phyloP scores from a whole-genome alignment of 2,113 vertebrate genomes.

The Nothobranchius kuhntae region DNA sequence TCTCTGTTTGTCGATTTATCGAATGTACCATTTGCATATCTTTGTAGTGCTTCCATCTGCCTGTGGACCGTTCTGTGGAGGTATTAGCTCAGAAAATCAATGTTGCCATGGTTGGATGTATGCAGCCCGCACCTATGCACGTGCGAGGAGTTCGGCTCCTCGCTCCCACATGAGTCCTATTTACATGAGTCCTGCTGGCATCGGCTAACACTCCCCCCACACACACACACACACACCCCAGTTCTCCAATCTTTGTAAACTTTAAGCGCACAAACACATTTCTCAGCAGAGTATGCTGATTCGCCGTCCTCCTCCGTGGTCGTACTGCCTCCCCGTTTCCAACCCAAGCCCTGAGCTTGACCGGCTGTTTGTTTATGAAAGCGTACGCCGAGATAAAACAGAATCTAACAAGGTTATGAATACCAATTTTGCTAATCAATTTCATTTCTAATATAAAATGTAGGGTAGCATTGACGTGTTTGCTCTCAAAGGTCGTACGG shows the following conservation, averaged over 20 bases:
- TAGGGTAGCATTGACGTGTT: slow-evolving; percentile 73
- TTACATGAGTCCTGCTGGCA: slow-evolving; percentile 63
- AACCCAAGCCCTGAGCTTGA: slow-evolving; percentile 51
- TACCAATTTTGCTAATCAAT: slow-evolving; percentile 82
- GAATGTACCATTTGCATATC: slow-evolving; percentile 82
- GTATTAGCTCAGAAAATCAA: slow-evolving; percentile 83
- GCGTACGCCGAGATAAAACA: slow-evolving; percentile 78
- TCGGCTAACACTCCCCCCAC: slow-evolving; percentile 36
- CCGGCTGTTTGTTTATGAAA: slow-evolving; percentile 78
- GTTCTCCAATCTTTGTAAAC: slow-evolving; percentile 61
- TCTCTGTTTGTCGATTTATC: slow-evolving; percentile 80
- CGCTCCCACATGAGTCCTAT: slow-evolving; percentile 62
- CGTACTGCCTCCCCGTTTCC: slow-evolving; percentile 50
- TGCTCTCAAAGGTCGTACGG: slow-evolving; percentile 56
- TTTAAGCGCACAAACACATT: slow-evolving; percentile 62
- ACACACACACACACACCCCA: not conserved
- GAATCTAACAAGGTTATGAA: slow-evolving; percentile 80
- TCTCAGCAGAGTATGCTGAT: slow-evolving; percentile 48
- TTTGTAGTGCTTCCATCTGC: slow-evolving; percentile 82
- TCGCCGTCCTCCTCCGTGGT: slow-evolving; percentile 54
- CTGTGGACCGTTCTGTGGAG: slow-evolving; percentile 78
- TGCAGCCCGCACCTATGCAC: slow-evolving; percentile 65
- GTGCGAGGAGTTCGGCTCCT: slow-evolving; percentile 63
- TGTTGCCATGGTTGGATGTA: slow-evolving; percentile 74
- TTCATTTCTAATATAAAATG: slow-evolving; percentile 75